Conservation (phyloP, 2,797 vertebrate species). For the Siniperca undulata region DNA sequence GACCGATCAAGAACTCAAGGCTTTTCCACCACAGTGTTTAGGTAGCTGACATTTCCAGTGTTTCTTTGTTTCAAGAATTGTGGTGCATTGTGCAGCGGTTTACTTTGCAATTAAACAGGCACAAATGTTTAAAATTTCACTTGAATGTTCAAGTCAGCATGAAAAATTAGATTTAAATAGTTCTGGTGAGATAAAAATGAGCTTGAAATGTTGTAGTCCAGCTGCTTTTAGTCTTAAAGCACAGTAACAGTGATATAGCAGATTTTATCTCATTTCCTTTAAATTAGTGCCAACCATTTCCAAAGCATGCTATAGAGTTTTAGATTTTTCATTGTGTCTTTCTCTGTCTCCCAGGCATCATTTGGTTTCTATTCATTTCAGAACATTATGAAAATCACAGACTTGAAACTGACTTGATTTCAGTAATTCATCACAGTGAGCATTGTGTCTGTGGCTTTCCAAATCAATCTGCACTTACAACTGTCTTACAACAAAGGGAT, state of each 20-base stretch:
- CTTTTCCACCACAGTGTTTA: not conserved
- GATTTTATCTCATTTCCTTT: constrained; percentile 9
- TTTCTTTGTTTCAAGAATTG: constrained; percentile 15
- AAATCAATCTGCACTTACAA: constrained; percentile 30
- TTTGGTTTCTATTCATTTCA: constrained; percentile 32
- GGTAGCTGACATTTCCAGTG: not conserved
- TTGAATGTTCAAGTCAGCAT: not conserved
- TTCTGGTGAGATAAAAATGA: constrained; percentile 11
- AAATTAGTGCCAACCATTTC: not conserved
- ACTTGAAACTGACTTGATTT: constrained; percentile 23
- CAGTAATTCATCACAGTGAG: constrained; percentile 19
- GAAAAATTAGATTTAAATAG: not conserved
- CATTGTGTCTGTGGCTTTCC: constrained; percentile 12
- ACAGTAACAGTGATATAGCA: not conserved
- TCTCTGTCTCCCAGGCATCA: constrained; percentile 1
- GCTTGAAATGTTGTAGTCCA: not conserved
- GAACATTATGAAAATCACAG: constrained; percentile 32
- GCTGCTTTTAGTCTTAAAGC: constrained; percentile 5
- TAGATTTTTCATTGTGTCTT: not conserved
- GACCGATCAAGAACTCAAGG: constrained; percentile 13
- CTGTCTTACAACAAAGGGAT: constrained; percentile 9
- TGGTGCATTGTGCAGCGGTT: not conserved
- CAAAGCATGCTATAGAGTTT: constrained; percentile 3
- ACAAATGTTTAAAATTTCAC: not conserved
- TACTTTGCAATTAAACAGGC: constrained; percentile 1